Conservation (phyloP, 2,888 invertebrate genomes). For the Chaetoderma sp. region DNA sequence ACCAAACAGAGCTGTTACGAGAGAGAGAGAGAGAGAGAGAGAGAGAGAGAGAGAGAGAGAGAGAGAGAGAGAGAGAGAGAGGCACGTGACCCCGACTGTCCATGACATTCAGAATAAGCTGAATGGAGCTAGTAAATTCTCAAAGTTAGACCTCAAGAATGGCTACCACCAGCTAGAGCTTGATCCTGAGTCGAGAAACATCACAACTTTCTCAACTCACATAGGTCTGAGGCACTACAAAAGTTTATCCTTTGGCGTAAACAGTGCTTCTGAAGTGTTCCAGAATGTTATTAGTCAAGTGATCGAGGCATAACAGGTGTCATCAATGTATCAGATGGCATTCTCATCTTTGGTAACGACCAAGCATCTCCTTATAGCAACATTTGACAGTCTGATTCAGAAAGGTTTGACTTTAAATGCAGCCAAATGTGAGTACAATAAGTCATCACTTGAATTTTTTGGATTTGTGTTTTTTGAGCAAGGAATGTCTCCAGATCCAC, state of each 20-base stretch:
- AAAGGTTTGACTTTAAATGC: slow-evolving; percentile 39
- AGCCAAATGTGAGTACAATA: slow-evolving; percentile 51
- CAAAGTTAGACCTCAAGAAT: slow-evolving; percentile 37
- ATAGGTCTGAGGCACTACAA: slow-evolving; percentile 40
- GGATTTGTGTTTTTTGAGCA: slow-evolving; percentile 17
- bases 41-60: no score
- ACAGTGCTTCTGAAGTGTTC: slow-evolving; percentile 69
- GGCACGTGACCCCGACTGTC: slow-evolving; percentile 39
- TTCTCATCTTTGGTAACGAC: slow-evolving; percentile 56
- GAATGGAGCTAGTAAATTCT: slow-evolving; percentile 40
- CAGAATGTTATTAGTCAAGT: slow-evolving; percentile 64
- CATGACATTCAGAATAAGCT: slow-evolving; percentile 41
- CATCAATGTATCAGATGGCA: slow-evolving; percentile 66
- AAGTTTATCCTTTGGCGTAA: slow-evolving; percentile 40
- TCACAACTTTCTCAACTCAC: slow-evolving; percentile 43
- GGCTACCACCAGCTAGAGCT: slow-evolving; percentile 47
- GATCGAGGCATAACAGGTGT: slow-evolving; percentile 58
- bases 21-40: no score
- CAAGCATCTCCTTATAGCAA: slow-evolving; percentile 53
- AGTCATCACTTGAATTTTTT: slow-evolving; percentile 24
- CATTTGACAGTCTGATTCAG: no score
- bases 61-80: slow-evolving; percentile 38
- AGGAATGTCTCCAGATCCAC: slow-evolving; percentile 21
- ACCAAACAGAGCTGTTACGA: slow-evolving; percentile 42
- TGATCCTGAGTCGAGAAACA: slow-evolving; percentile 41